phyloP scores from a whole-genome alignment of 2,113 vertebrate species.

The Microcebus tavaratra region DNA sequence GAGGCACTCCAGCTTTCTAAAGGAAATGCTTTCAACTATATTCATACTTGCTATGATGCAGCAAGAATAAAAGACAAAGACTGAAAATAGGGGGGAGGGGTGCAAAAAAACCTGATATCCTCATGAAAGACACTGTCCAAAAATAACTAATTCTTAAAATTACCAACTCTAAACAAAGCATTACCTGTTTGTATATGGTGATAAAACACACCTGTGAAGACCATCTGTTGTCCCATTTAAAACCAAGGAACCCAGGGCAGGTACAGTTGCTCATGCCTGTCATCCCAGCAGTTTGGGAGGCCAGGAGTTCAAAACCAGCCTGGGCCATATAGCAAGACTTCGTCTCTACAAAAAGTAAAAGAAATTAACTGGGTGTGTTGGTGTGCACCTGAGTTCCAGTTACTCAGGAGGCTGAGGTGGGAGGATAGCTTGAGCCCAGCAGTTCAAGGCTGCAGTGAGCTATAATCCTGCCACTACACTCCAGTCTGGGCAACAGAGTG shows the following conservation, averaged over 20 bases:
- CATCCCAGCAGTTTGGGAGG: neutral
- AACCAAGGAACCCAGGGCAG: neutral
- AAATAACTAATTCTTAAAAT: slow-evolving; percentile 55
- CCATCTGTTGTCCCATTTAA: slow-evolving; percentile 2
- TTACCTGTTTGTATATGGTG: neutral
- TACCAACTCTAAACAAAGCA: slow-evolving; percentile 13
- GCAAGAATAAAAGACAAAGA: neutral
- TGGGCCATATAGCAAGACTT: neutral
- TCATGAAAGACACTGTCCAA: neutral
- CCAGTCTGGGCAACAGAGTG: too few species aligned
- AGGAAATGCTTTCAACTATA: slow-evolving; percentile 28
- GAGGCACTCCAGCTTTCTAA: neutral
- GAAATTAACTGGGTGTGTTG: too few species aligned
- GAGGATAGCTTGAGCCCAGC: too few species aligned
- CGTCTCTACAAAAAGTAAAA: neutral
- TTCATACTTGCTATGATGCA: neutral
- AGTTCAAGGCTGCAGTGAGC: too few species aligned
- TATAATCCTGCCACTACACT: too few species aligned
- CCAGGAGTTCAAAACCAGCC: neutral
- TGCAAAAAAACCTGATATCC: neutral
- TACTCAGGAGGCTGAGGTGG: too few species aligned
- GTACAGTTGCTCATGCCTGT: neutral
- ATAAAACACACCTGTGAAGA: slow-evolving; percentile 28
- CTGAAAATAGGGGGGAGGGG: neutral
- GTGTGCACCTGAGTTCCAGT: too few species aligned